Percentiles rank a stretch among this genome's conserved stretches.
These are phyloP conservation scores for Paramuricea clavata DNA, from an alignment of 92 coral and sea anemone species.

Conservation along the genomic window DNA sequence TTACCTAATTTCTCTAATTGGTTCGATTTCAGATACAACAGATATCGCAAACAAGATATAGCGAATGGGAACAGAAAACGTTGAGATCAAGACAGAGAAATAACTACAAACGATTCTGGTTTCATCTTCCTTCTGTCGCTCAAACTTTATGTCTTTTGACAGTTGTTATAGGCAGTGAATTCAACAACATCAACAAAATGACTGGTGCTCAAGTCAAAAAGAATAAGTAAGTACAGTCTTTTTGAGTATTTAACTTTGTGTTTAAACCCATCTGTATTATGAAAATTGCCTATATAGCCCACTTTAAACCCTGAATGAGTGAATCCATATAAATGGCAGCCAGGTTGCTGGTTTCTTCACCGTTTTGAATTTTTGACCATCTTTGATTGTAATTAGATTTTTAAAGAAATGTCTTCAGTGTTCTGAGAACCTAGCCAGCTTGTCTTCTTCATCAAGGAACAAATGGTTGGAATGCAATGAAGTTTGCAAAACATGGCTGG, in stretches of 20 bases:
- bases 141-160: conserved; percentile 57
- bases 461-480: conserved; percentile 89
- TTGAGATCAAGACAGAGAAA: conserved; percentile 86
- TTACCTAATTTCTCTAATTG: background rate
- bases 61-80: conserved; percentile 77
- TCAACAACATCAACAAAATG: conserved; percentile 19
- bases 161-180: conserved; percentile 64
- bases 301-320: background rate
- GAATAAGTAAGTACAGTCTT: conserved; percentile 54
- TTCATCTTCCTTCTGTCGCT: conserved; percentile 65
- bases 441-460: conserved; percentile 76
- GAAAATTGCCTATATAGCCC: too few relatives aligned
- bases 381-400: conserved; percentile 60
- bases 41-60: conserved; percentile 65
- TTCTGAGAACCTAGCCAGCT: conserved; percentile 82
- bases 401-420: conserved; percentile 87
- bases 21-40: conserved; percentile 64
- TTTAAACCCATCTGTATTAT: too few relatives aligned
- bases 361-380: background rate
- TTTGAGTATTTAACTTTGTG: too few relatives aligned
- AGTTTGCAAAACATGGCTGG: conserved; percentile 53
- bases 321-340: too few relatives aligned
- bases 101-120: conserved; percentile 82
- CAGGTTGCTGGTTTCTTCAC: too few relatives aligned
- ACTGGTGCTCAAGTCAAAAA: conserved; percentile 2